Evolutionary conservation across 2,113 vertebrate species (phyloP).

Genomic region (Pachypanchax playfairii): DNA sequence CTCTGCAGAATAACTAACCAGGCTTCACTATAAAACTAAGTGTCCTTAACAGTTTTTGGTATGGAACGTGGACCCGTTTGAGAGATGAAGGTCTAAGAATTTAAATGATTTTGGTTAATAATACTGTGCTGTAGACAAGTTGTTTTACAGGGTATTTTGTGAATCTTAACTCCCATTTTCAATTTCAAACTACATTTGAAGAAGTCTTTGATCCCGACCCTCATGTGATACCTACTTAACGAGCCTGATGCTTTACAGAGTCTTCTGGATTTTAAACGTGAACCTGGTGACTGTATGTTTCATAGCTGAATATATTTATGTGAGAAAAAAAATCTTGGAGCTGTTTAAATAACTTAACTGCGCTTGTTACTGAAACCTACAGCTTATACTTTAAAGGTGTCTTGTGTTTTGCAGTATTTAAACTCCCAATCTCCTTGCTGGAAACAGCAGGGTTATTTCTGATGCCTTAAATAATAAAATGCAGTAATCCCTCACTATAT

Average conservation of each 20-base stretch:
- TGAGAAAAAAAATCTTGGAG: slow-evolving; percentile 40
- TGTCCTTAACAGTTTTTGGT: slow-evolving; percentile 36
- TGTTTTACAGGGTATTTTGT: too few relatives aligned
- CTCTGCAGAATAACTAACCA: slow-evolving; percentile 6
- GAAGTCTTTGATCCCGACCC: background rate
- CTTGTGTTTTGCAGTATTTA: slow-evolving; percentile 16
- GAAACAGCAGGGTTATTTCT: too few relatives aligned
- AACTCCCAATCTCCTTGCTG: background rate
- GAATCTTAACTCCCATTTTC: too few relatives aligned
- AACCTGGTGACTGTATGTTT: slow-evolving; percentile 44
- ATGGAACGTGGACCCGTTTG: slow-evolving; percentile 20
- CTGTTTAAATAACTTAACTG: slow-evolving; percentile 26
- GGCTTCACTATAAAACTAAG: slow-evolving; percentile 14
- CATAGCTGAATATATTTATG: slow-evolving; percentile 64
- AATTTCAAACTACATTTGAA: too few relatives aligned
- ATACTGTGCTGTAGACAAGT: slow-evolving; percentile 40
- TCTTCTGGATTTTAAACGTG: slow-evolving; percentile 10
- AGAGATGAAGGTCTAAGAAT: slow-evolving; percentile 20
- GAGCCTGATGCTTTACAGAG: slow-evolving; percentile 7
- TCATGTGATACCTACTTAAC: slow-evolving; percentile 4
- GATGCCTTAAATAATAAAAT: too few relatives aligned
- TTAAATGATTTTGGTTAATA: slow-evolving; percentile 25
- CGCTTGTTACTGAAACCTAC: too few relatives aligned
- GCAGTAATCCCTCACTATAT: too few relatives aligned
- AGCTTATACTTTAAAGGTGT: too few relatives aligned